Base-by-base conservation (phyloP, 2,797 vertebrate species). In the Cyclopterus lumpus region DNA sequence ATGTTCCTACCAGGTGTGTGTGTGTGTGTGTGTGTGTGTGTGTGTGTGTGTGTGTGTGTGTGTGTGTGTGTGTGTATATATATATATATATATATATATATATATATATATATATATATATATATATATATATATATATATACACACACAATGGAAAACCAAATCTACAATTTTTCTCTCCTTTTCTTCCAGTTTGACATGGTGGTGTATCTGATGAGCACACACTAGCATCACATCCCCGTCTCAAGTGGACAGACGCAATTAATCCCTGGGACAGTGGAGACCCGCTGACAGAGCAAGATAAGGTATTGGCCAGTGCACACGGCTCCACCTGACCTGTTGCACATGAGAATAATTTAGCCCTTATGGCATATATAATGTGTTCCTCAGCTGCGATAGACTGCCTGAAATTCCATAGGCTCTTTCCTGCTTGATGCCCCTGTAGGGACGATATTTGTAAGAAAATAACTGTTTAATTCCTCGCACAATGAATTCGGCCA, bases 271-370 rank as follows among this genome's bases (percentile, higher is more conserved):
- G 80, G 83, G 82, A 87, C 89, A 87, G 84, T 64, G 57, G 89
- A 86, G 88, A 92, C 85, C 81, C 64, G 73, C 91, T 94, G 92
- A 93, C 85, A 86, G 90, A 81, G 73, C 54, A 71, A 82, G 92
- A 93, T 93, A 93, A 92, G 86, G 65, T 91, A 91, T 90, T 88
- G 64, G 71, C 73, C 58, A 67, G 38, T 40, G 78, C 81, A 87
- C 72, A 79, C 71, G 7, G 51, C 68, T 84, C 48, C 75, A 74
- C 68, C 73, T 86, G 81, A 90, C 87, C 84, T 89, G 84, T 87
- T 88, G 83, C 82, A 84, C 58, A 75, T 72, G 46, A 75, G 87
- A 66, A 74, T 70, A 75, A 79, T 88, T 87, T 70, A 79, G 78
- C 57, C 71, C 65, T 75, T 53, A 81, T 82, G 73, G 65, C 79